These are phyloP conservation scores for Ochlodes sylvanus DNA, from an alignment of 2,888 invertebrate genomes.

Conservation along the genomic window DNA sequence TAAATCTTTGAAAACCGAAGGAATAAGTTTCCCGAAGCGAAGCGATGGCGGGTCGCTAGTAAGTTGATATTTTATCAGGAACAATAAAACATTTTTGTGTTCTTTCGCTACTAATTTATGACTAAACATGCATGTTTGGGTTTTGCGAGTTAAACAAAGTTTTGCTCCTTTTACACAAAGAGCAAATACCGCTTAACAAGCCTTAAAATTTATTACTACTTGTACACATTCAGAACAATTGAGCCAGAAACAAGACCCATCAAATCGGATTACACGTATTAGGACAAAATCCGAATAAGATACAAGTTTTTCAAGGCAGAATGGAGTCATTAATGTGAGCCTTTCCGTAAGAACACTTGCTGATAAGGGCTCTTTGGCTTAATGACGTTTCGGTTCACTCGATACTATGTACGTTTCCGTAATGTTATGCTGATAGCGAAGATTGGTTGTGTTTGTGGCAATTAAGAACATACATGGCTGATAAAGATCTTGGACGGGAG, in stretches of 20 bases:
- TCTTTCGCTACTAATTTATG: no score
- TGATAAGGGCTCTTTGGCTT: slow-evolving; percentile 69
- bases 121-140: no score
- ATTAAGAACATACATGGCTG: slow-evolving; percentile 20
- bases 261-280: slow-evolving; percentile 35
- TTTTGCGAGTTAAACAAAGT: background rate
- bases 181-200: background rate
- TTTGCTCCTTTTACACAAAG: background rate
- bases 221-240: slow-evolving; percentile 31
- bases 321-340: slow-evolving; percentile 73
- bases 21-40: no score
- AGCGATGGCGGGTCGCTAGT: no score
- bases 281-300: slow-evolving; percentile 34
- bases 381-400: slow-evolving; percentile 68
- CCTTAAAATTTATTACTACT: slow-evolving; percentile 22
- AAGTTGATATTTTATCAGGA: no score
- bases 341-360: slow-evolving; percentile 63
- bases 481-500: slow-evolving; percentile 3
- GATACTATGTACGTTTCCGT: slow-evolving; percentile 59
- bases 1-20: no score
- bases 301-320: slow-evolving; percentile 34
- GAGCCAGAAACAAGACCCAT: slow-evolving; percentile 25
- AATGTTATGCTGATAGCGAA: slow-evolving; percentile 33
- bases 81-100: no score
- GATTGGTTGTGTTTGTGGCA: slow-evolving; percentile 29